Evolutionary conservation across 1,140 invertebrate species (phyloP).

Genomic region (Thalassaphorura encarpata): DNA sequence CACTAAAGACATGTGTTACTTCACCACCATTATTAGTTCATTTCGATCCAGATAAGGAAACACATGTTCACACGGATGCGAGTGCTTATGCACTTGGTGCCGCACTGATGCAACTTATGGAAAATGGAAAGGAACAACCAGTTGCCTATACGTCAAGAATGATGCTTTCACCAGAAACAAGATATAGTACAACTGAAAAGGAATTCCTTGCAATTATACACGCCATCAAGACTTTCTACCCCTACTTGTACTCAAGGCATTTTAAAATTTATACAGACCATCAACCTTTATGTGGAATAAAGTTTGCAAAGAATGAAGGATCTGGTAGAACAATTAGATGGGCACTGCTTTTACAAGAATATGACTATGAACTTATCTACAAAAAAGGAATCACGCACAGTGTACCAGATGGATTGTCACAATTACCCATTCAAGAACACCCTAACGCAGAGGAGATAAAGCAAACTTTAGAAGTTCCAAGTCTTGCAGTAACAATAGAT

Average conservation of each 20-base stretch:
- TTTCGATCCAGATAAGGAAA: slow-evolving; percentile 29
- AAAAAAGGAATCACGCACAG: slow-evolving; percentile 29
- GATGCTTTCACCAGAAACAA: slow-evolving; percentile 30
- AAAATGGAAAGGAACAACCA: slow-evolving; percentile 29
- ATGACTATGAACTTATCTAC: slow-evolving; percentile 32
- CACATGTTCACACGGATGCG: slow-evolving; percentile 10
- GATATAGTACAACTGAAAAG: slow-evolving; percentile 31
- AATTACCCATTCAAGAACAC: no score
- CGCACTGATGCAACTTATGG: slow-evolving; percentile 26
- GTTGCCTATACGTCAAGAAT: slow-evolving; percentile 33
- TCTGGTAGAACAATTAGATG: slow-evolving; percentile 32
- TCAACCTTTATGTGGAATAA: slow-evolving; percentile 23
- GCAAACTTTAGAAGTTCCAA: no score
- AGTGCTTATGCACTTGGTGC: slow-evolving; percentile 19
- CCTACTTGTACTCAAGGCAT: slow-evolving; percentile 31
- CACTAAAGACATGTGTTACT: slow-evolving; percentile 33
- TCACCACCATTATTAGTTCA: slow-evolving; percentile 22
- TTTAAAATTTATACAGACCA: slow-evolving; percentile 30
- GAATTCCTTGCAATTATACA: slow-evolving; percentile 32
- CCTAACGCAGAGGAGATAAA: no score
- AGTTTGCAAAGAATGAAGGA: slow-evolving; percentile 34
- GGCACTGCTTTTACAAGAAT: slow-evolving; percentile 31
- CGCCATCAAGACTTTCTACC: slow-evolving; percentile 29
- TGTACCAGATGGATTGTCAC: slow-evolving; percentile 30
- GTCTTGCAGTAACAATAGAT: no score